phyloP scores from a whole-genome alignment of 1,140 invertebrate genomes.

The Pogonomyrmex barbatus region DNA sequence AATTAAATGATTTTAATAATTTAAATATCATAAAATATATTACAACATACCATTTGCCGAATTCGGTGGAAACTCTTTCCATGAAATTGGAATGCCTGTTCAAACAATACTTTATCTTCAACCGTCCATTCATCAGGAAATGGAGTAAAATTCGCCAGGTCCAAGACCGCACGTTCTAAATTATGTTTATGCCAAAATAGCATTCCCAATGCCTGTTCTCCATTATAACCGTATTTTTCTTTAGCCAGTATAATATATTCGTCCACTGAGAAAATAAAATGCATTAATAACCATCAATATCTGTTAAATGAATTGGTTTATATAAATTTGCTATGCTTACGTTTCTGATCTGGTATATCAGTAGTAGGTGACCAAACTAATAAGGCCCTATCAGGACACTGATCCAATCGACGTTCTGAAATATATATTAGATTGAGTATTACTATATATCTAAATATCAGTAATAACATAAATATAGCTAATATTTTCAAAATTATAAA shows the following conservation, averaged over 20 bases:
- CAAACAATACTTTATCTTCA: slow-evolving; percentile 99
- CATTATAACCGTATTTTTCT: slow-evolving; percentile 99
- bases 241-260: slow-evolving; percentile 98
- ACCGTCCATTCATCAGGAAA: slow-evolving; percentile 99
- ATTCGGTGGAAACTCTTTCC: slow-evolving; percentile 99
- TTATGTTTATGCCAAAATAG: slow-evolving; percentile 99
- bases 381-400: slow-evolving; percentile 92
- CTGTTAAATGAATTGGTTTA: slow-evolving; percentile 53
- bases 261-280: slow-evolving; percentile 90
- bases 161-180: slow-evolving; percentile 95
- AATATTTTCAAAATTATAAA: slow-evolving; percentile 11
- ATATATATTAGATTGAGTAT: slow-evolving; percentile 25
- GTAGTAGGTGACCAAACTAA: slow-evolving; percentile 97
- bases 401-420: slow-evolving; percentile 82
- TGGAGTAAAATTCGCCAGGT: slow-evolving; percentile 98
- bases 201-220: slow-evolving; percentile 98
- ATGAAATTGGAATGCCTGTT: slow-evolving; percentile 99
- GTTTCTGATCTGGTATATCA: slow-evolving; percentile 94
- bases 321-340: slow-evolving; percentile 87
- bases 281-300: slow-evolving; percentile 8
- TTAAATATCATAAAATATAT: slow-evolving; percentile 20
- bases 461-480: too few species aligned
- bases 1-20: slow-evolving; percentile 9
- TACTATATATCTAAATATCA: not conserved
- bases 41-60: slow-evolving; percentile 95